These are phyloP conservation scores for Phenganax marumi DNA, from an alignment of 92 coral and sea anemone species.

Conservation along the genomic window DNA sequence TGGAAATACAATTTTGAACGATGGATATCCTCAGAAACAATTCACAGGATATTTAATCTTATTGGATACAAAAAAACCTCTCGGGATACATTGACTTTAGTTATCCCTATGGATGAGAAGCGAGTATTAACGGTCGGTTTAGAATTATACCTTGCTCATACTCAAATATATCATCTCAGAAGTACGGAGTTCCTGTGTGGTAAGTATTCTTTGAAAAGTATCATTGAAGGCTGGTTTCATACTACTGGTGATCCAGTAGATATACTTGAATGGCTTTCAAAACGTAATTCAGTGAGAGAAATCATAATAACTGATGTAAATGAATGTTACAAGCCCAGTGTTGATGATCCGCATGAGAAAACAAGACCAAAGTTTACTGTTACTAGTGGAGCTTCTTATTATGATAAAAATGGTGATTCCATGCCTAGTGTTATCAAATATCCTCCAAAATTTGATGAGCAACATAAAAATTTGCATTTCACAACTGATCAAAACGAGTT, in stretches of 20 bases:
- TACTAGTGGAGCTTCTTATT: neutral
- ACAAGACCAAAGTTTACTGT: constrained; percentile 1
- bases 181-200: neutral
- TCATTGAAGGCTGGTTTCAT: neutral
- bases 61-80: constrained; percentile 12
- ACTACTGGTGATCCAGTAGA: constrained; percentile 7
- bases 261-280: constrained; percentile 16
- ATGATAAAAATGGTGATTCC: constrained; percentile 23
- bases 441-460: too few relatives aligned
- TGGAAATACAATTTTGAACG: constrained; percentile 39
- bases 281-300: neutral
- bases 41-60: neutral
- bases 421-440: neutral
- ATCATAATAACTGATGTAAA: neutral
- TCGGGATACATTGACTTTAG: neutral
- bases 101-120: neutral
- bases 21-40: neutral
- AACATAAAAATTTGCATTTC: neutral
- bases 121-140: constrained; percentile 17
- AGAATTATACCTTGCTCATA: constrained; percentile 36
- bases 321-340: neutral
- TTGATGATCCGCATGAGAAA: neutral
- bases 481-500: neutral
- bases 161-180: constrained; percentile 1
- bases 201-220: constrained; percentile 5